A percentile compares a stretch with the other conserved stretches of the same genome.
phyloP scores from a whole-genome alignment of 2,113 vertebrate genomes.

The Butastur rufipennis region DNA sequence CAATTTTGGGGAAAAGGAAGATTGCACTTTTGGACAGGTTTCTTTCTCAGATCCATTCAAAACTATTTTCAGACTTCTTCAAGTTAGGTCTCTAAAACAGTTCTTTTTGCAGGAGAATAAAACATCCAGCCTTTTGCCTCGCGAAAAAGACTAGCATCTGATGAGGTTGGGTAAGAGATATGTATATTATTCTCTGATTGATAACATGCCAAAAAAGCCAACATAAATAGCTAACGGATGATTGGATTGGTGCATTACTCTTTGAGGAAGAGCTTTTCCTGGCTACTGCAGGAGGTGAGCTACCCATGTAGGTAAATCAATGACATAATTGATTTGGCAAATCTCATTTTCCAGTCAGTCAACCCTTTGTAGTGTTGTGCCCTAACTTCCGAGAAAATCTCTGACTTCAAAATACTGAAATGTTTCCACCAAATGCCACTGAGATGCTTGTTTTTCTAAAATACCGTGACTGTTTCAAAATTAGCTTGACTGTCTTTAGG shows the following conservation, averaged over 20 bases:
- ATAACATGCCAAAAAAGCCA: neutral
- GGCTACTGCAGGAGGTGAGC: neutral
- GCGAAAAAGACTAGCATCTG: neutral
- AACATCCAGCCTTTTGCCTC: neutral
- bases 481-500: neutral
- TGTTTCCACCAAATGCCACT: neutral
- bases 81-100: neutral
- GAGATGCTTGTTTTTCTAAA: neutral
- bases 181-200: neutral
- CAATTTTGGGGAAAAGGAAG: neutral
- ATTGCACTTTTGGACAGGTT: neutral
- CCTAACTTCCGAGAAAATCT: neutral
- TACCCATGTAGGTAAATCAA: constrained; percentile 1
- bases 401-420: neutral
- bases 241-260: neutral
- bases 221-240: neutral
- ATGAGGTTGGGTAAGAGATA: neutral
- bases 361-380: neutral
- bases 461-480: neutral
- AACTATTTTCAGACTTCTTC: neutral
- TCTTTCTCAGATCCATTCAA: neutral
- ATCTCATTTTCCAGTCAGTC: constrained; percentile 9
- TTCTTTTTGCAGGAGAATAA: neutral
- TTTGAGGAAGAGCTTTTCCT: neutral
- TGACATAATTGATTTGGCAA: constrained; percentile 9